Evolutionary conservation across 2,888 invertebrate genomes (phyloP).

Genomic region (Plutella xylostella): DNA sequence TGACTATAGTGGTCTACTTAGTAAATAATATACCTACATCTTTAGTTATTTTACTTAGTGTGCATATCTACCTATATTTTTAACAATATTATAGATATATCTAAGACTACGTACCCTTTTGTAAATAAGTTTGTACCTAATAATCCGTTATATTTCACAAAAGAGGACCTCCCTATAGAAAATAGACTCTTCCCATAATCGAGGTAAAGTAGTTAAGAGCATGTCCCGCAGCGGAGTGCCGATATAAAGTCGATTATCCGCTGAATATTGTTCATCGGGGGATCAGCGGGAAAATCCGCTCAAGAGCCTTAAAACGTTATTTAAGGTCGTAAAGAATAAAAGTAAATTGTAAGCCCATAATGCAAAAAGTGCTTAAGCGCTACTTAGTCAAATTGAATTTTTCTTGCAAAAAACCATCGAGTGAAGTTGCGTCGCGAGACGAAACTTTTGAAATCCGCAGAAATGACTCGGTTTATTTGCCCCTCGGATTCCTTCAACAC

Average conservation of each 20-base stretch:
- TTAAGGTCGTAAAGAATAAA: slow-evolving; percentile 30
- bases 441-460: not conserved
- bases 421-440: not conserved
- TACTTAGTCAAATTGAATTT: slow-evolving; percentile 36
- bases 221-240: slow-evolving; percentile 19
- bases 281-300: slow-evolving; percentile 13
- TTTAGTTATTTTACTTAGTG: too few species aligned
- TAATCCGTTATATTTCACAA: too few species aligned
- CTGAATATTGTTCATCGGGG: slow-evolving; percentile 25
- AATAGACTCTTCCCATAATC: too few species aligned
- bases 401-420: slow-evolving; percentile 22
- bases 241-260: slow-evolving; percentile 24
- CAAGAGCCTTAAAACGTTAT: slow-evolving; percentile 13
- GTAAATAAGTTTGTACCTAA: too few species aligned
- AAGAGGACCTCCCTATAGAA: too few species aligned
- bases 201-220: slow-evolving; percentile 15
- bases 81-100: too few species aligned
- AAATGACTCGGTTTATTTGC: not conserved
- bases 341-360: slow-evolving; percentile 32
- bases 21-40: too few species aligned
- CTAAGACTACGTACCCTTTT: too few species aligned
- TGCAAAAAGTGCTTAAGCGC: slow-evolving; percentile 32
- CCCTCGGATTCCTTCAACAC: not conserved
- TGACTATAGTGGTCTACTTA: too few species aligned
- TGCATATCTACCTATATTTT: too few species aligned